phyloP scores from a whole-genome alignment of 1,140 invertebrate genomes.

The Drosophila gunungcola region DNA sequence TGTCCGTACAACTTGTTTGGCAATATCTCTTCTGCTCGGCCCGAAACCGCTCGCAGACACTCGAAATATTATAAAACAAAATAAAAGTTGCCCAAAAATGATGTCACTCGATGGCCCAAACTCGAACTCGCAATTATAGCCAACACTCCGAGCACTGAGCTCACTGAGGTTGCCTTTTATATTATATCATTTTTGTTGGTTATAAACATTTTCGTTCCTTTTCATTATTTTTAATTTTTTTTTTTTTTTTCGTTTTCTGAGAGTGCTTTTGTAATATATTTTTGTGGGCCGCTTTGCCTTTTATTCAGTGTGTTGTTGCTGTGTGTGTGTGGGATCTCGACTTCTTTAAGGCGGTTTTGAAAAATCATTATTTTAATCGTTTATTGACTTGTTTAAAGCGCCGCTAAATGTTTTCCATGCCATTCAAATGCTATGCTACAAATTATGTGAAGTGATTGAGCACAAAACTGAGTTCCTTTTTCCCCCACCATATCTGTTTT shows the following conservation, averaged over 20 bases:
- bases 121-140: conserved; percentile 66
- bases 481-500: conserved; percentile 7
- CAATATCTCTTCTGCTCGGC: conserved; percentile 29
- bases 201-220: conserved; percentile 43
- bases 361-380: conserved; percentile 84
- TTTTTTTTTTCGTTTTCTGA: conserved; percentile 20
- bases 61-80: conserved; percentile 42
- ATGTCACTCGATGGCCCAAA: conserved; percentile 72
- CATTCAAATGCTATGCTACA: conserved; percentile 51
- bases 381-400: conserved; percentile 83
- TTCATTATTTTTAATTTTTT: too few species aligned
- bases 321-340: conserved; percentile 39
- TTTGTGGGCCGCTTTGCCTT: conserved; percentile 45
- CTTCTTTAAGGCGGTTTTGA: conserved; percentile 49
- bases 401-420: conserved; percentile 59
- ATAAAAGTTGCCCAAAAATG: conserved; percentile 75
- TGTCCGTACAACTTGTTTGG: conserved; percentile 49
- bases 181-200: conserved; percentile 57
- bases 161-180: conserved; percentile 69
- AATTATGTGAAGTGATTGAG: conserved; percentile 81
- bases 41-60: conserved; percentile 29
- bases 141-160: conserved; percentile 50
- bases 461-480: conserved; percentile 56
- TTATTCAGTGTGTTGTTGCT: conserved; percentile 29
- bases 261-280: conserved; percentile 43